Conservation (phyloP, 2,888 invertebrate genomes). For the Lamellibrachia columna region DNA sequence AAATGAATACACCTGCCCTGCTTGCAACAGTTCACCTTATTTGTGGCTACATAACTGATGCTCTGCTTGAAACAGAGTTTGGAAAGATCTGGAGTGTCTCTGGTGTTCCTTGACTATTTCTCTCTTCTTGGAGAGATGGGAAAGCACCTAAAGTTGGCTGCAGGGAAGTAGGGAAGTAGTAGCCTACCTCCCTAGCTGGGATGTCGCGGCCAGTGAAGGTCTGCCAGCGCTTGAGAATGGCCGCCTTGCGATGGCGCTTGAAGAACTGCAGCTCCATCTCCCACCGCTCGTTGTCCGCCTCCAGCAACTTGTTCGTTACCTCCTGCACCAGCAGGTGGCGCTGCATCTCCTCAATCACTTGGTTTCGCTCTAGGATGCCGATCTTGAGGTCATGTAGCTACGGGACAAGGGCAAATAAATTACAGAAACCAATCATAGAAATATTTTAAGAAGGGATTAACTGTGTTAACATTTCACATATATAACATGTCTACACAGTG, state of each 20-base stretch:
- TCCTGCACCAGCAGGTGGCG: slow-evolving; percentile 61
- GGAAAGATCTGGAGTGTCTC: too few relatives aligned
- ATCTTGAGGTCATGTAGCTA: slow-evolving; percentile 59
- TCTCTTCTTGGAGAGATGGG: not conserved
- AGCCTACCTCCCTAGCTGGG: slow-evolving; percentile 39
- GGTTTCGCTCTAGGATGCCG: slow-evolving; percentile 59
- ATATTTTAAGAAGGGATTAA: not conserved
- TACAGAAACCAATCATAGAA: not conserved
- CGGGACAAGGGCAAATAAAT: slow-evolving; percentile 13
- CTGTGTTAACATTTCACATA: too few relatives aligned
- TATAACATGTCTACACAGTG: too few relatives aligned
- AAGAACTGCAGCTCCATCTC: slow-evolving; percentile 57
- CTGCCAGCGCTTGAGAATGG: slow-evolving; percentile 54
- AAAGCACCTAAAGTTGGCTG: not conserved
- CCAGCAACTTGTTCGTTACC: slow-evolving; percentile 60
- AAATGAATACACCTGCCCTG: too few relatives aligned
- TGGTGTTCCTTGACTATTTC: too few relatives aligned
- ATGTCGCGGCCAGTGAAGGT: slow-evolving; percentile 57
- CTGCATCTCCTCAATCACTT: slow-evolving; percentile 61
- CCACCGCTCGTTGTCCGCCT: slow-evolving; percentile 57
- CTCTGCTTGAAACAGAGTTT: too few relatives aligned
- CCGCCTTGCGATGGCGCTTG: slow-evolving; percentile 49
- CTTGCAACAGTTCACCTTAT: too few relatives aligned
- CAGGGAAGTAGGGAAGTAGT: not conserved
- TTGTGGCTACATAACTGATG: too few relatives aligned